Conservation (phyloP, 1,140 invertebrate species). For the Drosophila kohkoa region DNA sequence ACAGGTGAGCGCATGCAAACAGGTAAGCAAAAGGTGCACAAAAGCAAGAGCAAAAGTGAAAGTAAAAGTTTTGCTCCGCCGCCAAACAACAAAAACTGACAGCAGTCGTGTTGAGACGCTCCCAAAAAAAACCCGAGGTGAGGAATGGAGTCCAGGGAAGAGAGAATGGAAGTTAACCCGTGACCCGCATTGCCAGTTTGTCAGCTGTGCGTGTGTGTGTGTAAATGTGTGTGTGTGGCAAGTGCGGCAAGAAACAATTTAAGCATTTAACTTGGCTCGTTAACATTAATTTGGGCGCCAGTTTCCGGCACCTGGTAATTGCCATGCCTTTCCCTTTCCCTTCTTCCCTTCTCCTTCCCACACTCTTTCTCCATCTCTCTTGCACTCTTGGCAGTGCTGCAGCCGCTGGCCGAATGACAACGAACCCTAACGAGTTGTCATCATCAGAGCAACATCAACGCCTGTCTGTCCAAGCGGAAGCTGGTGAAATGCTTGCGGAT, state of each 20-base stretch:
- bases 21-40: constrained; percentile 48
- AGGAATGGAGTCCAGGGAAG: neutral
- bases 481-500: constrained; percentile 66
- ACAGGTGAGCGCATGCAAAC: constrained; percentile 33
- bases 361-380: too few species aligned
- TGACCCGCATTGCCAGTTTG: constrained; percentile 32
- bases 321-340: constrained; percentile 11
- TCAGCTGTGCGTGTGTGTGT: constrained; percentile 25
- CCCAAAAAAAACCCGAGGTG: neutral
- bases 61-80: constrained; percentile 32
- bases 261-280: constrained; percentile 65
- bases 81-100: constrained; percentile 29
- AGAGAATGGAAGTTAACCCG: constrained; percentile 17
- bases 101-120: constrained; percentile 40
- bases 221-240: constrained; percentile 27
- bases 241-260: constrained; percentile 56
- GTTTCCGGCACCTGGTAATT: constrained; percentile 55
- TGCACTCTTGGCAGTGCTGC: constrained; percentile 14
- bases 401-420: constrained; percentile 31
- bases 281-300: constrained; percentile 63
- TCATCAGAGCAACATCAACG: constrained; percentile 35
- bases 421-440: constrained; percentile 52
- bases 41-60: constrained; percentile 30
- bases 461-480: constrained; percentile 46
- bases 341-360: neutral